Base-by-base conservation (phyloP, 2,797 vertebrate genomes). In the Coccyzus lansbergi region DNA sequence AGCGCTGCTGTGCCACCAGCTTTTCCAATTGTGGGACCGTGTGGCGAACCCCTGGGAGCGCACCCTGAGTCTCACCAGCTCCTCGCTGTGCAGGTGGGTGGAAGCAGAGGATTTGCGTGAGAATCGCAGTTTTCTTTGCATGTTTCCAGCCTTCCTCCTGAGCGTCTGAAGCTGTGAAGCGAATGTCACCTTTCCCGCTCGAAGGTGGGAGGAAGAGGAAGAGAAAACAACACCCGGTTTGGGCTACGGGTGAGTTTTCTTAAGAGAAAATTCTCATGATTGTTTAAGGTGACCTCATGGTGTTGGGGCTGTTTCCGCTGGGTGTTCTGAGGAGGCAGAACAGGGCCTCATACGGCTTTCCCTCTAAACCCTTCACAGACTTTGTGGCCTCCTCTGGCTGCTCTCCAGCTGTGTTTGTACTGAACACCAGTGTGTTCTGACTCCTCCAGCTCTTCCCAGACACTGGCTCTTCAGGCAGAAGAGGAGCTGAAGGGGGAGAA, bases 81-180 rank as follows among this genome's bases (percentile, higher is more conserved):
- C 68, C 59, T 56, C 5, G 2, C 12, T 1, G 1, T 4, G 44
- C 25, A 3, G 78, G 87, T 72, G 93, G 83, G 75, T 42, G 71
- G 84, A 31, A 82, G 76, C 56, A 82, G 75, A 76, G 64, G 59
- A 70, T 48, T 24, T 31, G 88, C 3, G 13, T 56, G 88, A 82
- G 88, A 88, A 78, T 93, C 31, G 2, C 93, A 91, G 93, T 56
- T 94, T 94, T 56, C 93, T 88, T 93, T 52, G 80, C 93, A 91
- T 6, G 48, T 93, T 93, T 74, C 76, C 84, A 78, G 71, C 71
- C 80, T 85, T 74, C 62, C 28, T 91, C 62, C 84, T 36, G 87
- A 90, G 55, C 25, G 1, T 53, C 71, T 0, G 4, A 92, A 94
- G 9, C 87, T 91, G 93, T 82, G 91, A 94, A 94, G 53, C 0